Conservation (phyloP, 1,140 invertebrate genomes). For the Psix sp. region DNA sequence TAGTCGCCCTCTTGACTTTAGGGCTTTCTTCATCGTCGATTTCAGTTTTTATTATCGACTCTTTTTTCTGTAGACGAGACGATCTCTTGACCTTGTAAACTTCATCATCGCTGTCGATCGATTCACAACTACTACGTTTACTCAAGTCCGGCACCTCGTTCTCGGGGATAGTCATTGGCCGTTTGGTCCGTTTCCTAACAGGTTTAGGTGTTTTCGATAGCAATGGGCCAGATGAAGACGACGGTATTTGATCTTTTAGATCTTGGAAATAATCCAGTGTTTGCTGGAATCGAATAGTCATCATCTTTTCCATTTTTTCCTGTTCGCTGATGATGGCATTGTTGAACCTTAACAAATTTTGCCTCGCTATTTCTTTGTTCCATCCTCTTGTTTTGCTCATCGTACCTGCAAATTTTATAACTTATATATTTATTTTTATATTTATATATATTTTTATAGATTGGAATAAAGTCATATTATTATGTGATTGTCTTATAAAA, state of each 20-base stretch:
- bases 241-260: conserved; percentile 20
- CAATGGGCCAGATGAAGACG: conserved; percentile 53
- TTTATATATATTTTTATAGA: too few relatives aligned
- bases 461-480: too few relatives aligned
- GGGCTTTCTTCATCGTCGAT: conserved; percentile 5
- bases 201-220: conserved; percentile 71
- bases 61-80: conserved; percentile 14
- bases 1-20: conserved; percentile 5
- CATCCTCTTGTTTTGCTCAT: not conserved
- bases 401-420: too few relatives aligned
- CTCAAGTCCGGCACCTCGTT: conserved; percentile 17
- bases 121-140: not conserved
- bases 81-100: conserved; percentile 3
- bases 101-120: not conserved
- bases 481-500: too few relatives aligned
- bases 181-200: conserved; percentile 49
- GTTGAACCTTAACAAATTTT: conserved; percentile 5
- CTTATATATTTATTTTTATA: too few relatives aligned
- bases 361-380: not conserved
- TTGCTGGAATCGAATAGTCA: conserved; percentile 17
- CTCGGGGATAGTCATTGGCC: conserved; percentile 70
- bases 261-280: conserved; percentile 20
- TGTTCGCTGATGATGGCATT: conserved; percentile 1
- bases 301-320: conserved; percentile 12
- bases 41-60: conserved; percentile 5